Base-by-base conservation (phyloP, 2,113 vertebrate species). In the Glareola pratincola region DNA sequence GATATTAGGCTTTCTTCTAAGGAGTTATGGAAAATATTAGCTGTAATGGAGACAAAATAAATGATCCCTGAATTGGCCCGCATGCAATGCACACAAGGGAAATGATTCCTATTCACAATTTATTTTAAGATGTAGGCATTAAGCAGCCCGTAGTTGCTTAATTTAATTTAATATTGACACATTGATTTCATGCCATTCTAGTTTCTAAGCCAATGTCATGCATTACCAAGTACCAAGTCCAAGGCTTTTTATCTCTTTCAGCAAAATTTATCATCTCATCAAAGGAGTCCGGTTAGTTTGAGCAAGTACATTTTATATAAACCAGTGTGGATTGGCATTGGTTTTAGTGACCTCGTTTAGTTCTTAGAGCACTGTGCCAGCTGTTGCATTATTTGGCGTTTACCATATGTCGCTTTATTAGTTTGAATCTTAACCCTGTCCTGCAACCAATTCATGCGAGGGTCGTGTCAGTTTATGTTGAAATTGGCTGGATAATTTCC, bases 101-200 rank as follows among this genome's bases (percentile, higher is more conserved):
- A 75, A 53, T 63, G 23, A 74, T 67, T 71, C 41, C 27, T 69
- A 21, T 74, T 88, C 67, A 47, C 10, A 51, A 23, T 62, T 66
- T 69, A 17, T 87, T 95, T 84, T 56, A 64, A 85, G 45, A 80
- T 20, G 43, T 83, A 74, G 82, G 72, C 41, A 34, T 89, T 84
- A 86, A 59, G 67, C 79, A 91, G 86, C 51, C 67, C 92, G 54
- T 63, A 89, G 37, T 78, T 92, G 68, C 51, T 62, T 84, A 71
- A 84, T 89, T 91, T 69, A 36, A 50, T 96, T 72, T 88, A 68
- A 73, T 86, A 89, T 91, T 91, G 89, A 92, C 80, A 63, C 64
- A 63, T 17, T 51, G 83, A 95, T 87, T 94, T 91, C 51, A 54
- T 68, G 76, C 50, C 76, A 56, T 89, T 88, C 76, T 34, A 18